Percentiles rank a stretch among this genome's conserved stretches.
Conservation (phyloP, 2,888 invertebrate species). For the Troglohyphantes excavatus region DNA sequence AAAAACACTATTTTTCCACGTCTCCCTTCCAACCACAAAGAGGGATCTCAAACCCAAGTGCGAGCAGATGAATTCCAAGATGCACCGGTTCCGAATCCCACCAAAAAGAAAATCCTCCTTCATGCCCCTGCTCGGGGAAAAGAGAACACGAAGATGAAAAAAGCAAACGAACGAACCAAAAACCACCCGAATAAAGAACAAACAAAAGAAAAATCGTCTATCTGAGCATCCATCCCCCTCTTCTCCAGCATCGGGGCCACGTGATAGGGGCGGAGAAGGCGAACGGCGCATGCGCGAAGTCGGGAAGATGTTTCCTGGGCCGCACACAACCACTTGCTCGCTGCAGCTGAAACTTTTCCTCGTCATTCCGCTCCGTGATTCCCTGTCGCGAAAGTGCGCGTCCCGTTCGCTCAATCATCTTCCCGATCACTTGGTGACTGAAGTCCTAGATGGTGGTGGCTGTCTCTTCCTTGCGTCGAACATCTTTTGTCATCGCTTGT, state of each 20-base stretch:
- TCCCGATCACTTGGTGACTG: no score
- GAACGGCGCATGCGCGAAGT: background rate
- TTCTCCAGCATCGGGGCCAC: conserved; percentile 5
- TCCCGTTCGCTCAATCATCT: background rate
- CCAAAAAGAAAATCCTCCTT: background rate
- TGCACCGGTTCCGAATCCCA: background rate
- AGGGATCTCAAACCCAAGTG: background rate
- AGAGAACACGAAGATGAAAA: background rate
- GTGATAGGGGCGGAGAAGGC: conserved; percentile 5
- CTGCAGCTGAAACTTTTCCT: background rate
- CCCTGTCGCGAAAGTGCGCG: background rate
- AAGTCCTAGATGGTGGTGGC: background rate
- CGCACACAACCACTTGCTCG: background rate
- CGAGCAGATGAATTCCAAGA: background rate
- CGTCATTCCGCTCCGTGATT: background rate
- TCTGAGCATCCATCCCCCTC: background rate
- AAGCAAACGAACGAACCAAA: background rate
- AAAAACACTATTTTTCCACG: no score
- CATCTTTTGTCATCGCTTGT: background rate
- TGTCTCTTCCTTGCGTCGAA: background rate
- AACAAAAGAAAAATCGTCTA: no score
- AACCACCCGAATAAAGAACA: no score
- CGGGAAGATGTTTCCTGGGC: background rate
- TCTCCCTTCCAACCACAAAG: background rate
- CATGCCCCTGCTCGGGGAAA: no score